phyloP scores from a whole-genome alignment of 2,888 invertebrate genomes.

The Caenorhabditis panamensis region DNA sequence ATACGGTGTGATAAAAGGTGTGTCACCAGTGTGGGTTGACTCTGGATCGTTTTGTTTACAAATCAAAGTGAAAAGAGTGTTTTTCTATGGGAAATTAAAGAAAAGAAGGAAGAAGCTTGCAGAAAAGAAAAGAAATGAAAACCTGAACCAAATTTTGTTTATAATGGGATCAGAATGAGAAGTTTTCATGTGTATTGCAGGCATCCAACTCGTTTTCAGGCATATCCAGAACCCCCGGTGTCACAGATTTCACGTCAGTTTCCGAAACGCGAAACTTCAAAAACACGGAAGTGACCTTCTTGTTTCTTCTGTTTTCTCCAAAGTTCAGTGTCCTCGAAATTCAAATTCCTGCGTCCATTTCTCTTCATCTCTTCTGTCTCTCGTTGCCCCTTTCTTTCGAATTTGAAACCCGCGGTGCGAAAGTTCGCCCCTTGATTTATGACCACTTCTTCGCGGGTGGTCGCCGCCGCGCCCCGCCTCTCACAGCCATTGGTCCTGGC shows the following conservation, averaged over 20 bases:
- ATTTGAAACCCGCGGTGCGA: slow-evolving; percentile 19
- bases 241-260: not conserved
- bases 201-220: not conserved
- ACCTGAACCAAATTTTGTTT: too few relatives aligned
- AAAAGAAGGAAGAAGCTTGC: too few relatives aligned
- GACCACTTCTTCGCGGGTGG: slow-evolving; percentile 6
- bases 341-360: not conserved
- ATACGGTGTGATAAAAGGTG: too few relatives aligned
- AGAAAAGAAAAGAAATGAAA: too few relatives aligned
- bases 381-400: not conserved
- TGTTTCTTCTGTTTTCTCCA: too few relatives aligned
- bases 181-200: not conserved
- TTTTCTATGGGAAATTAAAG: too few relatives aligned
- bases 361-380: not conserved
- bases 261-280: not conserved
- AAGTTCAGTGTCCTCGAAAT: slow-evolving; percentile 21
- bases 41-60: too few relatives aligned
- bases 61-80: too few relatives aligned
- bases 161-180: not conserved
- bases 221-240: not conserved
- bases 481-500: slow-evolving; percentile 25
- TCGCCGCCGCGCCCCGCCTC: slow-evolving; percentile 20
- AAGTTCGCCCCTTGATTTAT: slow-evolving; percentile 24
- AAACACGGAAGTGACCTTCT: slow-evolving; percentile 11
- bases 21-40: too few relatives aligned